These are phyloP conservation scores for Ephestia elutella DNA, from an alignment of 1,140 invertebrate species.

Conservation along the genomic window DNA sequence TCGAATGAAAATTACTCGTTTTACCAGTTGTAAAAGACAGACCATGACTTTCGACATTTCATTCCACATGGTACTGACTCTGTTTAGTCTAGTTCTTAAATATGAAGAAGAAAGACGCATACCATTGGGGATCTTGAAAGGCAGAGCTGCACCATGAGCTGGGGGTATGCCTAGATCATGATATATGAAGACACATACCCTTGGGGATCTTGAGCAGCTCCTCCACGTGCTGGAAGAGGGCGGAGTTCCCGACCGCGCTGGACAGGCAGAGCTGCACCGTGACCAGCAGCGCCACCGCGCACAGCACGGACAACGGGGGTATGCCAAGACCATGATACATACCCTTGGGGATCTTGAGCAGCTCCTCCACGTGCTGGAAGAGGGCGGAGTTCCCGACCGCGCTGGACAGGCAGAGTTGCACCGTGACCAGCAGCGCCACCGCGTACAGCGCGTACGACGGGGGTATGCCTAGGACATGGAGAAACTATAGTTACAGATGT, in stretches of 20 bases:
- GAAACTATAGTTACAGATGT: neutral
- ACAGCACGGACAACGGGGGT: slow-evolving; percentile 76
- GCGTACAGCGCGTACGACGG: slow-evolving; percentile 76
- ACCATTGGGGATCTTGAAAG: no score
- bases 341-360: slow-evolving; percentile 54
- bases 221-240: slow-evolving; percentile 81
- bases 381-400: slow-evolving; percentile 83
- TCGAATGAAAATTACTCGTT: no score
- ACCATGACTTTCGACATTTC: no score
- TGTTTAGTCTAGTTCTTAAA: no score
- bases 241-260: slow-evolving; percentile 82
- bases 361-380: slow-evolving; percentile 78
- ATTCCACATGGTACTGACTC: no score
- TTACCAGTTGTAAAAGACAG: no score
- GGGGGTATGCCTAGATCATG: no score
- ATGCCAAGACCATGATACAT: slow-evolving; percentile 61
- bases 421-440: slow-evolving; percentile 79
- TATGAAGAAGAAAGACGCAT: no score
- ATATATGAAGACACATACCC: slow-evolving; percentile 27
- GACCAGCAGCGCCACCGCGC: slow-evolving; percentile 79
- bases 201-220: slow-evolving; percentile 51
- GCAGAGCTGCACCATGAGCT: no score
- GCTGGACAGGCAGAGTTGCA: slow-evolving; percentile 85
- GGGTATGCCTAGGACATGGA: slow-evolving; percentile 72
- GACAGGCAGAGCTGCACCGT: slow-evolving; percentile 85